A percentile compares a stretch with the other conserved stretches of the same genome.
These are phyloP conservation scores for Phortica magna DNA, from an alignment of 2,888 invertebrate genomes.

Conservation along the genomic window DNA sequence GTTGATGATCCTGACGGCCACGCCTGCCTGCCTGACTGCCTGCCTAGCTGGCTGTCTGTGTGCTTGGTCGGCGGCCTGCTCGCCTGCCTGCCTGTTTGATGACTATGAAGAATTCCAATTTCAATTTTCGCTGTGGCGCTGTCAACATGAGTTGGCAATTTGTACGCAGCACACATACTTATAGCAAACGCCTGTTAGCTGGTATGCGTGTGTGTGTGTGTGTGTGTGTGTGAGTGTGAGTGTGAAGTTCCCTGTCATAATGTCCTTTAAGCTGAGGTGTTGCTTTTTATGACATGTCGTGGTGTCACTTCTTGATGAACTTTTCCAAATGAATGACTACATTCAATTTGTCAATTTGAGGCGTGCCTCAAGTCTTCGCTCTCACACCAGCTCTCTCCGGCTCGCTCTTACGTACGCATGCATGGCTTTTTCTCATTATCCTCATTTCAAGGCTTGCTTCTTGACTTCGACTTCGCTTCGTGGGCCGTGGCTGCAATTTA, in stretches of 20 bases:
- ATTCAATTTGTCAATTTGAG: slow-evolving; percentile 75
- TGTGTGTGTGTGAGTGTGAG: slow-evolving; percentile 5
- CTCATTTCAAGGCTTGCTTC: background rate
- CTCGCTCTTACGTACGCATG: background rate
- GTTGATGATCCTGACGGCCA: slow-evolving; percentile 35
- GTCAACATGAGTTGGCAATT: slow-evolving; percentile 35
- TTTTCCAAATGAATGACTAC: slow-evolving; percentile 72
- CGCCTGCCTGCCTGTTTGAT: slow-evolving; percentile 52
- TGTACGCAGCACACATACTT: slow-evolving; percentile 15
- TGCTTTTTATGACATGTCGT: slow-evolving; percentile 58
- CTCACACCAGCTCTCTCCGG: background rate
- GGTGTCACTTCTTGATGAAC: slow-evolving; percentile 63
- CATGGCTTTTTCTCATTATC: background rate
- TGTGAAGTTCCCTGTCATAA: slow-evolving; percentile 44
- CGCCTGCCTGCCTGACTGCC: slow-evolving; percentile 31
- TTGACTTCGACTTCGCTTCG: background rate
- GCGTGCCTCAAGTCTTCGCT: slow-evolving; percentile 2
- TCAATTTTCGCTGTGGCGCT: slow-evolving; percentile 45
- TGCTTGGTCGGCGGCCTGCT: no score
- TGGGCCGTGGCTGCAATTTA: slow-evolving; percentile 54
- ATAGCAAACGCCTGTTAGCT: slow-evolving; percentile 43
- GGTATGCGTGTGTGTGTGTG: slow-evolving; percentile 36
- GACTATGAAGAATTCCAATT: slow-evolving; percentile 69
- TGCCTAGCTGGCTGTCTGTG: slow-evolving; percentile 18
- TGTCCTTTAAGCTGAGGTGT: slow-evolving; percentile 56